These are phyloP conservation scores for Volucella inflata DNA, from an alignment of 2,888 invertebrate species.

Conservation along the genomic window DNA sequence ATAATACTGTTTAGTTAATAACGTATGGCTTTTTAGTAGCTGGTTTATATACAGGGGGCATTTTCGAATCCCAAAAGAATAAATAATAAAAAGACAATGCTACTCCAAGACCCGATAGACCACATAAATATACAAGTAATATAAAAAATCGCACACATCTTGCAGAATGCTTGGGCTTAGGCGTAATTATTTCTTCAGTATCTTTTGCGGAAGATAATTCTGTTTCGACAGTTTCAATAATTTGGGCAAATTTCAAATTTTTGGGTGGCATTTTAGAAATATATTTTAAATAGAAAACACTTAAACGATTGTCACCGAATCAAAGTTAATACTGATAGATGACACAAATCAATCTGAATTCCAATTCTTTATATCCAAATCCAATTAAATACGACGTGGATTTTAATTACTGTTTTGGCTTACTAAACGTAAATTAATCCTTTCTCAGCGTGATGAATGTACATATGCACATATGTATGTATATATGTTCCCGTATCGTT, in stretches of 20 bases:
- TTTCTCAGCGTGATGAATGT: conserved; percentile 39
- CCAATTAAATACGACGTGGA: conserved; percentile 64
- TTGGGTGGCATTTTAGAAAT: conserved; percentile 44
- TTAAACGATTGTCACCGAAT: conserved; percentile 57
- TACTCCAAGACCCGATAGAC: conserved; percentile 81
- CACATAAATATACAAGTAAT: conserved; percentile 81
- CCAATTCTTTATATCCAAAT: conserved; percentile 68
- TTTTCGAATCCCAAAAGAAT: conserved; percentile 83
- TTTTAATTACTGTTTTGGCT: conserved; percentile 26
- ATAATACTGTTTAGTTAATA: not conserved
- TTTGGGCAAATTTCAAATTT: conserved; percentile 60
- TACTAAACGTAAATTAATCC: conserved; percentile 64
- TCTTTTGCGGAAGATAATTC: conserved; percentile 29
- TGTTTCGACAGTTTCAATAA: conserved; percentile 66
- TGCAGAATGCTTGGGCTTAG: conserved; percentile 79
- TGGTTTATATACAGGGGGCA: conserved; percentile 83
- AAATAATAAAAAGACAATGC: conserved; percentile 82
- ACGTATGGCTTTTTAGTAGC: conserved; percentile 78
- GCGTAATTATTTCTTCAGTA: conserved; percentile 24
- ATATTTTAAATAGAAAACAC: not conserved
- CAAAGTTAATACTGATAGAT: conserved; percentile 69
- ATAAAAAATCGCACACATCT: conserved; percentile 81
- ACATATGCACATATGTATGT: conserved; percentile 20
- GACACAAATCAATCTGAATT: conserved; percentile 71
- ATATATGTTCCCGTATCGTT: no score